A percentile compares a stretch with the other conserved stretches of the same genome.
Conservation (phyloP, 2,888 invertebrate species). For the Pocota personata region DNA sequence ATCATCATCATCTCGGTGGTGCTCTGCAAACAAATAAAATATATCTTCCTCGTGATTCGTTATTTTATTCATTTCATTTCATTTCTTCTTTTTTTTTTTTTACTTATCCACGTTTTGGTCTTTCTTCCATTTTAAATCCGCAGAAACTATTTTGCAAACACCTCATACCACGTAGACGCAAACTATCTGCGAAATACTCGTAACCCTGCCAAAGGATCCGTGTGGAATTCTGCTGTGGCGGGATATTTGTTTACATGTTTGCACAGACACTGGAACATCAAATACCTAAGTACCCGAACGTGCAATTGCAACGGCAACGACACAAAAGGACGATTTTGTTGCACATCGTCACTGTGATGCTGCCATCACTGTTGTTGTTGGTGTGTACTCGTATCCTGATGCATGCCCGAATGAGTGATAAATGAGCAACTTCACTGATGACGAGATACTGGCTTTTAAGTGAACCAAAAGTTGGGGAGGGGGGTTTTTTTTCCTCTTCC, state of each 20-base stretch:
- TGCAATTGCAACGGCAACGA: constrained; percentile 49
- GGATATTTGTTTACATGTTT: constrained; percentile 63
- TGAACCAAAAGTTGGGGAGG: constrained; percentile 32
- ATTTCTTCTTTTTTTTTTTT: constrained; percentile 4
- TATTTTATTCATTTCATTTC: constrained; percentile 62
- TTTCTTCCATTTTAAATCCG: background rate
- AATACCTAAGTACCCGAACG: constrained; percentile 51
- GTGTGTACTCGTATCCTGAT: background rate
- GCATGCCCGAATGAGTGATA: constrained; percentile 58
- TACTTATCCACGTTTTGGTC: background rate
- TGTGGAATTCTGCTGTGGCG: background rate
- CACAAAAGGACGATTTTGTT: constrained; percentile 56
- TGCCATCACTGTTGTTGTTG: background rate
- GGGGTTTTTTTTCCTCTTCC: background rate
- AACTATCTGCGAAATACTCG: constrained; percentile 28
- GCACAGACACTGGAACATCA: constrained; percentile 45
- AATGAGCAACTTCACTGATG: constrained; percentile 69
- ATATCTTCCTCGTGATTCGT: constrained; percentile 26
- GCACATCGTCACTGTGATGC: constrained; percentile 23
- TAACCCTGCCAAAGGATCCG: background rate
- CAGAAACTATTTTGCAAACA: constrained; percentile 28
- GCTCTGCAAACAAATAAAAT: constrained; percentile 11
- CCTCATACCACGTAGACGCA: constrained; percentile 21
- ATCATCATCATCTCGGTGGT: background rate
- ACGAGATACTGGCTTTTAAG: constrained; percentile 66